Base-by-base conservation (phyloP, 2,888 invertebrate species). In the Tetranychus piercei region DNA sequence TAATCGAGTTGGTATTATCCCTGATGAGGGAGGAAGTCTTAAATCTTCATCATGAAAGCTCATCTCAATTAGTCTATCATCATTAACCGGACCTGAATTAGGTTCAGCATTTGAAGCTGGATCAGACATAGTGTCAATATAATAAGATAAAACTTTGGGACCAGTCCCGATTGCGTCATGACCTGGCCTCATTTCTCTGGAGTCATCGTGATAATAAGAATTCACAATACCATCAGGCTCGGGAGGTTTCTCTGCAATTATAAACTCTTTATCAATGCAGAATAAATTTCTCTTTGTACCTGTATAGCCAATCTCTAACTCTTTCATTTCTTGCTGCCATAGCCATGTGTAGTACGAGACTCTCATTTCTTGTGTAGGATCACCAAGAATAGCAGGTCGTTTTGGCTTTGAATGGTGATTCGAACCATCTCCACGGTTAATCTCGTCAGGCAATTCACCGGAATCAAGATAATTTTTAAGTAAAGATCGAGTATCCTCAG, bases 401-500 rank as follows among this genome's bases (percentile, higher is more conserved):
- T 64, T 22, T 18, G 76, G 64, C 23, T 74, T 71, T 18, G 67
- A 67, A 18, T 72, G 34, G 5, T 34, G 9, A n/a, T 55, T n/a
- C 8, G 44, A 11, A 22, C 18, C 34, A 22, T 44, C n/a, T 23
- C n/a, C n/a, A 64, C 15, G 43, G 15, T 74, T 71, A 66, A 74
- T 20, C 22, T 76, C 76, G 44, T 76, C 76, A 3, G 75, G 75
- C 18, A 76, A 45, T 74, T 65, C 45, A 44, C 75, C 76, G 8
- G 75, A 75, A 72, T 76, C 76, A 44, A 76, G 55, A 71, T 76
- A 76, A 45, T 64, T 72, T 55, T 72, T 43, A 67, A 87, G 80
- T 67, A 86, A 82, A 79, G 85, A 86, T 80, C 87, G 86, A 77
- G 90, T 86, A 81, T 88, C 88, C 77, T 94, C 93, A 74, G 87